These are phyloP conservation scores for Staurois parvus DNA, from an alignment of 2,797 vertebrate species.

Conservation along the genomic window DNA sequence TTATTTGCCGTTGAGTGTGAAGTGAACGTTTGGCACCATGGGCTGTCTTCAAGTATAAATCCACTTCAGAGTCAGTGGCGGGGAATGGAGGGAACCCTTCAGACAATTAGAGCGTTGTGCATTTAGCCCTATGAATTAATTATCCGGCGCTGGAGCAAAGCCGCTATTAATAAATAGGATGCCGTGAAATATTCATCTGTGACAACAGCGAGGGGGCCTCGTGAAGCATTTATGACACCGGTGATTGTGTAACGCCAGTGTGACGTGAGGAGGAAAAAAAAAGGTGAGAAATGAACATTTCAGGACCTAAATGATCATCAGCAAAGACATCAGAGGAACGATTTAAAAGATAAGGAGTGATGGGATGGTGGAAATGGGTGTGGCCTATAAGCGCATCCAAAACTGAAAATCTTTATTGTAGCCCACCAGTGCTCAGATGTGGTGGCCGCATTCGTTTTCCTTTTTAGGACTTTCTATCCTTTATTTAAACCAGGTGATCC, in stretches of 20 bases:
- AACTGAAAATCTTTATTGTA: no score
- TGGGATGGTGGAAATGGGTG: no score
- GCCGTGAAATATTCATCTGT: constrained; percentile 32
- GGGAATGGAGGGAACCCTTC: background rate
- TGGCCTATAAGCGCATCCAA: no score
- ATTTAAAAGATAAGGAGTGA: no score
- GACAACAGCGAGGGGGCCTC: background rate
- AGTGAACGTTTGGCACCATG: background rate
- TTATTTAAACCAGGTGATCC: no score
- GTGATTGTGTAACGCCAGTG: background rate
- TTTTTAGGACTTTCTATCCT: no score
- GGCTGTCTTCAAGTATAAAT: constrained; percentile 1
- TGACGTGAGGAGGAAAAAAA: no score
- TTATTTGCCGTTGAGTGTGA: background rate
- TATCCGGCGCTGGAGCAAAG: background rate
- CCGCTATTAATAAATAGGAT: constrained; percentile 8
- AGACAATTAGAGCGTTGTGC: constrained; percentile 30
- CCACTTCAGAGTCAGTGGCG: background rate
- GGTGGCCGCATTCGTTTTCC: no score
- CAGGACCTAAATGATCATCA: no score
- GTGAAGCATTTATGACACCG: constrained; percentile 17
- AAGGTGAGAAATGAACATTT: no score
- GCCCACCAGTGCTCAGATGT: no score
- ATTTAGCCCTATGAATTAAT: constrained; percentile 27
- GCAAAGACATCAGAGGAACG: no score